Percentiles rank a stretch among this genome's conserved stretches.
phyloP scores from a whole-genome alignment of 92 coral and sea anemone species.

The Chrysogorgia sp. region DNA sequence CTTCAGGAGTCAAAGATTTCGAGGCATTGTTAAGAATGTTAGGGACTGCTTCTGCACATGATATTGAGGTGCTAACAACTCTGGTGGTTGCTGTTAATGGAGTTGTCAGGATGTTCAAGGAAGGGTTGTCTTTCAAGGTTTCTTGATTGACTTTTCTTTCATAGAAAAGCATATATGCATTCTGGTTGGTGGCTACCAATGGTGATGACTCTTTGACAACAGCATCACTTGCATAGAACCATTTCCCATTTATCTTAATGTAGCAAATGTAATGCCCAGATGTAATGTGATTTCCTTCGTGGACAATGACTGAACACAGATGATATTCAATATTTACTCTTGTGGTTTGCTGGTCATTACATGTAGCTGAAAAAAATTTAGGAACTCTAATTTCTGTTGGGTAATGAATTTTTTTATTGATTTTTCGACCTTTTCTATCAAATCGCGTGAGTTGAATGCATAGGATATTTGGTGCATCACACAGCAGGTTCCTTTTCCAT shows the following conservation, averaged over 20 bases:
- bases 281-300: slow-evolving; percentile 35
- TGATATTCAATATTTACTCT: slow-evolving; percentile 23
- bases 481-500: slow-evolving; percentile 42
- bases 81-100: too few species aligned
- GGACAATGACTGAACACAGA: slow-evolving; percentile 51
- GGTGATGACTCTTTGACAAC: slow-evolving; percentile 44
- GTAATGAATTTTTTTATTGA: slow-evolving; percentile 7
- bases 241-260: slow-evolving; percentile 49
- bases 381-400: too few species aligned
- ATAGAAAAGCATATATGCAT: slow-evolving; percentile 59
- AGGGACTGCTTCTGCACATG: too few species aligned
- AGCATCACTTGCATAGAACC: slow-evolving; percentile 54
- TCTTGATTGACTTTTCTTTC: slow-evolving; percentile 41
- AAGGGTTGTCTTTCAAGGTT: too few species aligned
- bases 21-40: too few species aligned
- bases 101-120: too few species aligned
- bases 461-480: too few species aligned
- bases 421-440: slow-evolving; percentile 12
- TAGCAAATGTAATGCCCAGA: slow-evolving; percentile 66
- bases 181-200: slow-evolving; percentile 47
- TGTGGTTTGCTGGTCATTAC: background rate
- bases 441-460: too few species aligned
- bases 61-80: too few species aligned
- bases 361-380: too few species aligned
- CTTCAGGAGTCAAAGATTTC: too few species aligned